Percentiles rank a stretch among this genome's conserved stretches.
Conservation (phyloP, 2,888 invertebrate genomes). For the Papilio gigon region DNA sequence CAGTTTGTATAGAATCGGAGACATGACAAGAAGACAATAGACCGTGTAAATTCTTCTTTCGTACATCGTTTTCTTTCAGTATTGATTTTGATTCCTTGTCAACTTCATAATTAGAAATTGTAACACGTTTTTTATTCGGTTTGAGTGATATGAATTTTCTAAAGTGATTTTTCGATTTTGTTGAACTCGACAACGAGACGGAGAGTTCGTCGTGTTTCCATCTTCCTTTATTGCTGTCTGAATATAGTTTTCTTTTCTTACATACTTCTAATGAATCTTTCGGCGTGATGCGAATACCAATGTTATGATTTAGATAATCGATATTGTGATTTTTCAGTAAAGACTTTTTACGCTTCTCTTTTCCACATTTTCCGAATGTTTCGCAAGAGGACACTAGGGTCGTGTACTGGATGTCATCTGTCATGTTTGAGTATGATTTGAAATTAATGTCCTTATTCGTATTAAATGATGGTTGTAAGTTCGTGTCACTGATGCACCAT, state of each 20-base stretch:
- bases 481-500: slow-evolving; percentile 61
- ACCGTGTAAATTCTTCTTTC: slow-evolving; percentile 18
- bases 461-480: slow-evolving; percentile 56
- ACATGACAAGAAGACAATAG: slow-evolving; percentile 14
- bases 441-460: slow-evolving; percentile 53
- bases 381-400: slow-evolving; percentile 56
- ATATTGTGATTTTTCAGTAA: slow-evolving; percentile 5
- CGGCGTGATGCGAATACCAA: slow-evolving; percentile 54
- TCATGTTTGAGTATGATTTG: slow-evolving; percentile 66
- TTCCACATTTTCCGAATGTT: slow-evolving; percentile 46
- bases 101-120: slow-evolving; percentile 11
- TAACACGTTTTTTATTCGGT: slow-evolving; percentile 17
- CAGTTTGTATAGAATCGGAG: slow-evolving; percentile 5
- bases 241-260: slow-evolving; percentile 62
- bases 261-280: slow-evolving; percentile 72
- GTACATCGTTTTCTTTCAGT: slow-evolving; percentile 7
- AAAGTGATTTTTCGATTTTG: slow-evolving; percentile 23
- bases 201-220: slow-evolving; percentile 50
- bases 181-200: slow-evolving; percentile 8
- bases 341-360: slow-evolving; percentile 42
- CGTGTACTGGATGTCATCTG: slow-evolving; percentile 55
- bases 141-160: slow-evolving; percentile 11
- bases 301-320: slow-evolving; percentile 36
- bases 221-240: slow-evolving; percentile 55
- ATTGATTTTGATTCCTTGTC: slow-evolving; percentile 11